These are phyloP conservation scores for Archips crataeganus DNA, from an alignment of 2,888 invertebrate genomes.

Conservation along the genomic window DNA sequence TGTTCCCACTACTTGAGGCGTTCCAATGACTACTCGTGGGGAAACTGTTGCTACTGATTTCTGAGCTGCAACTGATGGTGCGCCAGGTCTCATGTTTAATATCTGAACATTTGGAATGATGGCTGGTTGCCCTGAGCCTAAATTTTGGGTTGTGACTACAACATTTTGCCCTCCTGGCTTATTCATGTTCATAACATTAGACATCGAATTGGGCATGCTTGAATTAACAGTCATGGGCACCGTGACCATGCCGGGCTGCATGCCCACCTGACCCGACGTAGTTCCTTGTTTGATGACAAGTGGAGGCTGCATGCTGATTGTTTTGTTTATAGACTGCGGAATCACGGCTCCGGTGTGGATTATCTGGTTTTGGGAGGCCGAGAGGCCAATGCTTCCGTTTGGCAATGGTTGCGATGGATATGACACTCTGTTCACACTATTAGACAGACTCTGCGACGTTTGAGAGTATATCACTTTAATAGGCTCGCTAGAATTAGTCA, in stretches of 20 bases:
- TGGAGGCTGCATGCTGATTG: slow-evolving; percentile 77
- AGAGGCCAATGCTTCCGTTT: slow-evolving; percentile 89
- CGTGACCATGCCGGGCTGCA: slow-evolving; percentile 86
- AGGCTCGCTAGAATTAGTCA: slow-evolving; percentile 80
- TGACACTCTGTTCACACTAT: slow-evolving; percentile 61
- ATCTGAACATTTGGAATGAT: slow-evolving; percentile 93
- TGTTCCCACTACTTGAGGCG: slow-evolving; percentile 92
- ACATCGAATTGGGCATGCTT: slow-evolving; percentile 84
- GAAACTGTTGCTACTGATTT: slow-evolving; percentile 92
- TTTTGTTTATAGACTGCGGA: slow-evolving; percentile 60
- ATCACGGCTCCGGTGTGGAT: slow-evolving; percentile 79
- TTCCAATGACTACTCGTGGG: slow-evolving; percentile 93
- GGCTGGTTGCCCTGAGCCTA: slow-evolving; percentile 87
- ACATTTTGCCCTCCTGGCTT: slow-evolving; percentile 84
- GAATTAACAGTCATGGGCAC: slow-evolving; percentile 88
- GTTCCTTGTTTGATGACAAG: slow-evolving; percentile 79
- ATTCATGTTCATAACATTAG: slow-evolving; percentile 88
- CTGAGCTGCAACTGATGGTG: slow-evolving; percentile 88
- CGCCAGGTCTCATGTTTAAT: slow-evolving; percentile 92
- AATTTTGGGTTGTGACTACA: slow-evolving; percentile 86
- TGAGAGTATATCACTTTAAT: slow-evolving; percentile 86
- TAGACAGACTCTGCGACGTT: slow-evolving; percentile 75
- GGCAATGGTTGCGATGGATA: slow-evolving; percentile 85
- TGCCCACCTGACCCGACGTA: slow-evolving; percentile 68
- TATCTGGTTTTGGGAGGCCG: slow-evolving; percentile 79